Evolutionary conservation across 1,140 invertebrate species (phyloP).

Genomic region (Aphidius gifuensis): DNA sequence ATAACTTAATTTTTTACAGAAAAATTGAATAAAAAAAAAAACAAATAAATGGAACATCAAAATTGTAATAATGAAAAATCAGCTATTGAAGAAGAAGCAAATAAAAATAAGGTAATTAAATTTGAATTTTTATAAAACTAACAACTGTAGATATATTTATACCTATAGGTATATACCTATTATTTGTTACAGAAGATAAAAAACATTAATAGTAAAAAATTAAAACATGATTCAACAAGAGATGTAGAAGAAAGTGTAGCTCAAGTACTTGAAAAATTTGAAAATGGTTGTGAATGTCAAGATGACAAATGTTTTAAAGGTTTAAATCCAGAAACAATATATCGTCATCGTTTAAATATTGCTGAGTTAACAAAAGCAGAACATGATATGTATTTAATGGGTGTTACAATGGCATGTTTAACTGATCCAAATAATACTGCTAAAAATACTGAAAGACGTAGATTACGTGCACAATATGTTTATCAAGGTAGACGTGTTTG

Average conservation of each 20-base stretch:
- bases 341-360: constrained; percentile 72
- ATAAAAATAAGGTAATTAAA: too few relatives aligned
- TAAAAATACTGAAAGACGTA: constrained; percentile 67
- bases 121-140: too few relatives aligned
- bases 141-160: too few relatives aligned
- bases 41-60: too few relatives aligned
- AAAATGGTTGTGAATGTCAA: constrained; percentile 72
- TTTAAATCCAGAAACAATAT: constrained; percentile 70
- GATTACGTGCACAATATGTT: constrained; percentile 71
- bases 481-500: constrained; percentile 74
- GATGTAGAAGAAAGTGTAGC: constrained; percentile 57
- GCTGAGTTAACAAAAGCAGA: constrained; percentile 75
- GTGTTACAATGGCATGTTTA: constrained; percentile 75
- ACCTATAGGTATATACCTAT: too few relatives aligned
- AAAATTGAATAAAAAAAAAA: too few relatives aligned
- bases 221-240: constrained; percentile 54
- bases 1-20: too few relatives aligned
- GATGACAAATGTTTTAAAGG: constrained; percentile 71
- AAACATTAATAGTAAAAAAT: constrained; percentile 27
- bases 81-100: too few relatives aligned
- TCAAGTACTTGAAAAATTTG: constrained; percentile 68
- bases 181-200: too few relatives aligned
- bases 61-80: too few relatives aligned
- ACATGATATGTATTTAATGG: constrained; percentile 71
- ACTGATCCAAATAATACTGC: constrained; percentile 72